Evolutionary conservation across 1,140 invertebrate species (phyloP).

Genomic region (Spodoptera frugiperda): DNA sequence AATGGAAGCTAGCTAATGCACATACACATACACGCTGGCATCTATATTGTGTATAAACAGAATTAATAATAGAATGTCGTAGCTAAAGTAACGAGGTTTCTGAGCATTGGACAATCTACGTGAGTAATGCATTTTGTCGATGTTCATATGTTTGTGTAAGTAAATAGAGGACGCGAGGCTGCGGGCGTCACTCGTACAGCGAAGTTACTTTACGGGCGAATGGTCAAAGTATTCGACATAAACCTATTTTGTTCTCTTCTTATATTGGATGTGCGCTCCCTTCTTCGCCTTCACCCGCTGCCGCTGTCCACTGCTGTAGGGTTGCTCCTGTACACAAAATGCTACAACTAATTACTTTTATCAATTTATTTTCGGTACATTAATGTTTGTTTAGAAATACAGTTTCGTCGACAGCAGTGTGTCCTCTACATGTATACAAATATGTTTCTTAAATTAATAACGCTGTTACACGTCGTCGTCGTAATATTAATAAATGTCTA

Average conservation of each 20-base stretch:
- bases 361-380: too few relatives aligned
- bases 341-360: too few relatives aligned
- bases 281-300: conserved; percentile 73
- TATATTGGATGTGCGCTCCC: conserved; percentile 85
- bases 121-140: conserved; percentile 41
- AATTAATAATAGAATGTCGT: conserved; percentile 8
- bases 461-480: too few relatives aligned
- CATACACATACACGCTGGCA: neutral
- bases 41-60: conserved; percentile 25
- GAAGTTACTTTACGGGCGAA: conserved; percentile 84
- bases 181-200: conserved; percentile 76
- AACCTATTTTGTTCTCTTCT: conserved; percentile 86
- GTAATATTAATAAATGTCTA: too few relatives aligned
- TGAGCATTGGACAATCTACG: conserved; percentile 41
- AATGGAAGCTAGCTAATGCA: conserved; percentile 36
- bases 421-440: too few relatives aligned
- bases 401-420: too few relatives aligned
- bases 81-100: conserved; percentile 29
- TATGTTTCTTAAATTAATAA: too few relatives aligned
- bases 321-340: conserved; percentile 54
- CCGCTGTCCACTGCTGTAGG: conserved; percentile 78
- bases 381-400: too few relatives aligned
- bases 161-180: conserved; percentile 63
- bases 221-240: conserved; percentile 86
- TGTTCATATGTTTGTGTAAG: conserved; percentile 43